Base-by-base conservation (phyloP, 1,140 invertebrate species). In the Hylaeus anthracinus region DNA sequence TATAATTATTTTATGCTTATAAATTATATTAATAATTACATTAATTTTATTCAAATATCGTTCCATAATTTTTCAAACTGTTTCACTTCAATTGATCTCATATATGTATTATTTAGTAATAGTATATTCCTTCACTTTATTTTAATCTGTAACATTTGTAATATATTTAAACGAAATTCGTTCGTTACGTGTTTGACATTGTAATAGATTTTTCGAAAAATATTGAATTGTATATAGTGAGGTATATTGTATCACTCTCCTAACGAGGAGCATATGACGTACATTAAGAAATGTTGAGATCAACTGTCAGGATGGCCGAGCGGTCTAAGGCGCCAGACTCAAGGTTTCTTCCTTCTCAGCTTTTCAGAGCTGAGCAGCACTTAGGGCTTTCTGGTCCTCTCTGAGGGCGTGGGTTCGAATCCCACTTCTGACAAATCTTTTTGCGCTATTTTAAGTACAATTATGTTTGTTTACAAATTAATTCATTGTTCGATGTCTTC, bases 311-410 rank as follows among this genome's bases (percentile, higher is more conserved):
- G 65, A 88, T 88, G 87, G 87, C 87, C 87, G 87, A 88, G 87
- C 87, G 87, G 87, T 88, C 87, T 88, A 88, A 88, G 87, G 87
- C 87, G 87, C 87, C 86, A 88, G 87, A 88, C 86, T 88, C 86
- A 88, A 88, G 87, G 87, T 86, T 78, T 10, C 15, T 15, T 69
- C 86, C 84, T 88, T 88, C 75, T 88, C 86, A 79, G 79, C 73
- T 79, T 12, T 41, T 83, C 6, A 51, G 6, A 51, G 51, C 84
- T 83, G 81, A 84, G 81, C 8, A 45, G 43, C 5, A 56, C 12
- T 14, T 14, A 5, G 86, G 63, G 87, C 66, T 10, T 88, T 88
- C 87, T 88, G 87, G 87, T 88, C 87, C 86, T 88, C 87, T 88
- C 79, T 88, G 87, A 86, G 84, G 85, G 84, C 84, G 82, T 88